Conservation (phyloP, 2,113 vertebrate species). For the Probosciger aterrimus region DNA sequence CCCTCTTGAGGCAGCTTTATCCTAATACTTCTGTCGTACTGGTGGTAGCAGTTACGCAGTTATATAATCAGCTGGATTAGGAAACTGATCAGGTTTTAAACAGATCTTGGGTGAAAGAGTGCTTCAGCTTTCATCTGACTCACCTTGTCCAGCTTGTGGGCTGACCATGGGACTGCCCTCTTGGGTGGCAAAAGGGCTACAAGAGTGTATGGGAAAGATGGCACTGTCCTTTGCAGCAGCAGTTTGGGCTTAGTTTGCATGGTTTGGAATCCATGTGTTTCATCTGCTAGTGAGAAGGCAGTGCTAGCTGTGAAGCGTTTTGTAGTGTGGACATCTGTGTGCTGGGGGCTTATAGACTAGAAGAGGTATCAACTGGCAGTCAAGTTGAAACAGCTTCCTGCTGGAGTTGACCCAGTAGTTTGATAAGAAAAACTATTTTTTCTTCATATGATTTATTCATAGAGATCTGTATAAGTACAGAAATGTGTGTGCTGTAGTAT, state of each 20-base stretch:
- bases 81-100: not conserved
- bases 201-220: not conserved
- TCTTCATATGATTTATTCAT: not conserved
- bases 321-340: not conserved
- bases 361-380: not conserved
- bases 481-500: not conserved
- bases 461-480: not conserved
- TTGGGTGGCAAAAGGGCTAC: not conserved
- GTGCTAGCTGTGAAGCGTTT: not conserved
- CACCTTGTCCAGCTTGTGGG: not conserved
- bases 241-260: not conserved
- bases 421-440: not conserved
- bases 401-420: not conserved
- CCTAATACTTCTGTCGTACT: not conserved
- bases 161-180: not conserved
- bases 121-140: not conserved
- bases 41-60: not conserved
- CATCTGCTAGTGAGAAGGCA: not conserved
- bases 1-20: not conserved
- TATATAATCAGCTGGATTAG: not conserved
- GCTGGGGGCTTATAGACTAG: not conserved
- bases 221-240: not conserved
- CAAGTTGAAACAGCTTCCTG: not conserved
- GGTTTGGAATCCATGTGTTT: not conserved
- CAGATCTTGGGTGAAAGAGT: not conserved